Evolutionary conservation across 1,140 invertebrate species (phyloP).

Genomic region (Panagrolaimus sp.): DNA sequence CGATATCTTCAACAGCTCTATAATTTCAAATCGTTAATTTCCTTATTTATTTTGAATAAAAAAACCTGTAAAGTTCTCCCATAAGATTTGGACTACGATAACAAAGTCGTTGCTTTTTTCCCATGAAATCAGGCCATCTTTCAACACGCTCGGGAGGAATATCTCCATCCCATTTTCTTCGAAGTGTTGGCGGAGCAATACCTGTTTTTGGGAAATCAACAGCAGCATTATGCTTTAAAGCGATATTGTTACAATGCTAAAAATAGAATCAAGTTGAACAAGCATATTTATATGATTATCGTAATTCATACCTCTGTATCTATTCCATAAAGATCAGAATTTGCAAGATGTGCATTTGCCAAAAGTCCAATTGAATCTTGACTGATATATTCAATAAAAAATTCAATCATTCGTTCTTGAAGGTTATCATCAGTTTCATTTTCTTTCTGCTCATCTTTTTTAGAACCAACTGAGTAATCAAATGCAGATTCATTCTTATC

Average conservation of each 20-base stretch:
- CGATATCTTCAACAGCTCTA: too few relatives aligned
- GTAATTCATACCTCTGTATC: constrained; percentile 21
- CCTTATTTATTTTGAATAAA: too few relatives aligned
- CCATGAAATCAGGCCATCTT: constrained; percentile 17
- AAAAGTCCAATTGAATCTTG: constrained; percentile 53
- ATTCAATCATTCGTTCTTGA: constrained; percentile 48
- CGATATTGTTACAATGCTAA: background rate
- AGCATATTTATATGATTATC: too few relatives aligned
- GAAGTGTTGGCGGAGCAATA: constrained; percentile 23
- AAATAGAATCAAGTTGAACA: too few relatives aligned
- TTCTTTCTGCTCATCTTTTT: background rate
- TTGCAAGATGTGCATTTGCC: constrained; percentile 51
- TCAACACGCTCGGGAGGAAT: constrained; percentile 27
- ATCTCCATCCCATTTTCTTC: constrained; percentile 23
- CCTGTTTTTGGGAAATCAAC: constrained; percentile 60
- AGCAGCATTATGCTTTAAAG: constrained; percentile 46
- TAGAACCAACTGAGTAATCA: constrained; percentile 21
- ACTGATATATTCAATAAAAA: constrained; percentile 50
- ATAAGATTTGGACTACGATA: constrained; percentile 49
- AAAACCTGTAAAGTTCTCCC: constrained; percentile 51
- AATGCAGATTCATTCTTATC: constrained; percentile 36
- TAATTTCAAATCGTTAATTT: too few relatives aligned
- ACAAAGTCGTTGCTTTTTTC: background rate
- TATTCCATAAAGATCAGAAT: constrained; percentile 39
- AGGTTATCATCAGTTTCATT: background rate